Percentiles rank a stretch among this genome's conserved stretches.
Evolutionary conservation across 1,140 invertebrate species (phyloP).

Genomic region (Drosophila nasuta): DNA sequence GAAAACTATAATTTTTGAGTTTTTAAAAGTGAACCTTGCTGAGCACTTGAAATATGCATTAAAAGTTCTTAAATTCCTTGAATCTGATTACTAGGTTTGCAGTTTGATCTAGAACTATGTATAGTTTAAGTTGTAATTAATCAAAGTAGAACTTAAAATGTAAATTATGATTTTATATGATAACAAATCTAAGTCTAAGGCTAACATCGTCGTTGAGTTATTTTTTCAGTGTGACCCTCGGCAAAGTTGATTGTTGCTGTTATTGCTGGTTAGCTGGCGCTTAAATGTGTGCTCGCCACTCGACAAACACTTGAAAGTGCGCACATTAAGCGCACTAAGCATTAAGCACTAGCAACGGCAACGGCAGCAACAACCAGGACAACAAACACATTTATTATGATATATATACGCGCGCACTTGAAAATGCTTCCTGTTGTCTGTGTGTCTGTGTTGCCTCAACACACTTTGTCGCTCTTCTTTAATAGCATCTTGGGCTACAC

Average conservation of each 20-base stretch:
- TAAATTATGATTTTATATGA: background rate
- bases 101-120: slow-evolving; percentile 22
- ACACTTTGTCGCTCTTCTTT: slow-evolving; percentile 55
- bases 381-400: slow-evolving; percentile 71
- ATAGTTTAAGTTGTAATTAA: background rate
- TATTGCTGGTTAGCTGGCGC: slow-evolving; percentile 11
- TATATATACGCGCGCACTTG: slow-evolving; percentile 50
- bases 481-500: slow-evolving; percentile 55
- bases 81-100: slow-evolving; percentile 29
- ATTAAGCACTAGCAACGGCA: slow-evolving; percentile 25
- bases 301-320: slow-evolving; percentile 47
- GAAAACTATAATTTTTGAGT: slow-evolving; percentile 25
- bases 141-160: background rate
- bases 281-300: slow-evolving; percentile 38
- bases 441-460: slow-evolving; percentile 18
- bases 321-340: slow-evolving; percentile 44
- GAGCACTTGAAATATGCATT: slow-evolving; percentile 14
- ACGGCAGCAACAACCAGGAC: slow-evolving; percentile 8
- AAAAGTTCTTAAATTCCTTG: background rate
- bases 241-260: background rate
- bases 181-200: slow-evolving; percentile 3
- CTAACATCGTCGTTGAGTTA: slow-evolving; percentile 17
- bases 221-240: slow-evolving; percentile 32
- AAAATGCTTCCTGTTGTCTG: slow-evolving; percentile 44
- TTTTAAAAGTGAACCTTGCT: slow-evolving; percentile 10